These are phyloP conservation scores for Trachelus iudaicus DNA, from an alignment of 2,888 invertebrate genomes.

Conservation along the genomic window DNA sequence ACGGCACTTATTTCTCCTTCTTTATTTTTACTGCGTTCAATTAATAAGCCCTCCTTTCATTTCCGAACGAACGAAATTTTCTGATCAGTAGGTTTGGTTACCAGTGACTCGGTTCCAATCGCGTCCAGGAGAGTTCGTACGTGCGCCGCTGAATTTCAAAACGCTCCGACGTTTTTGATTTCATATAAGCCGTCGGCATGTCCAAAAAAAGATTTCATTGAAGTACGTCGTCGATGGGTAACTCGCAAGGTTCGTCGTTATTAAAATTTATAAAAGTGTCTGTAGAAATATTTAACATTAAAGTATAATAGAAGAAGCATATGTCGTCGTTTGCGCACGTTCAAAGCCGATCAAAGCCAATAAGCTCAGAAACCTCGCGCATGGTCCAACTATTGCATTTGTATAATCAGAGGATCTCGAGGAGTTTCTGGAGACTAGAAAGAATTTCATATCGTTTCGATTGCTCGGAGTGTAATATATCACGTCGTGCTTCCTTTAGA, in stretches of 20 bases:
- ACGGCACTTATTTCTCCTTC: neutral
- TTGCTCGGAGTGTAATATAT: neutral
- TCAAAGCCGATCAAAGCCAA: neutral
- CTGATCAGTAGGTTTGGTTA: neutral
- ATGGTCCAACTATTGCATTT: neutral
- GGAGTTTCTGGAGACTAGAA: neutral
- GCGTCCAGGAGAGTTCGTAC: neutral
- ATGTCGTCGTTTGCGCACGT: neutral
- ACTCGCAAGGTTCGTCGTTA: conserved; percentile 30
- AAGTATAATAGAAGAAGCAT: neutral
- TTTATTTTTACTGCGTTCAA: neutral
- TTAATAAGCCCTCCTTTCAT: neutral
- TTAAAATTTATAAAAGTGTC: neutral
- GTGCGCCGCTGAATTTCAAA: neutral
- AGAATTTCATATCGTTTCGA: neutral
- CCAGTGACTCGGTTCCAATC: neutral
- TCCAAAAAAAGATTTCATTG: neutral
- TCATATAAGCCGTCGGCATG: neutral
- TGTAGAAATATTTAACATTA: neutral
- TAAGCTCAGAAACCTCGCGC: neutral
- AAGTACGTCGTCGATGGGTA: conserved; percentile 25
- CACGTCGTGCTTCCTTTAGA: neutral
- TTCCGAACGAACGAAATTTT: neutral
- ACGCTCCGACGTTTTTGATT: neutral
- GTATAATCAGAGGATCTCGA: neutral